These are phyloP conservation scores for Epinephelus fuscoguttatus DNA, from an alignment of 2,113 vertebrate species.

Conservation along the genomic window DNA sequence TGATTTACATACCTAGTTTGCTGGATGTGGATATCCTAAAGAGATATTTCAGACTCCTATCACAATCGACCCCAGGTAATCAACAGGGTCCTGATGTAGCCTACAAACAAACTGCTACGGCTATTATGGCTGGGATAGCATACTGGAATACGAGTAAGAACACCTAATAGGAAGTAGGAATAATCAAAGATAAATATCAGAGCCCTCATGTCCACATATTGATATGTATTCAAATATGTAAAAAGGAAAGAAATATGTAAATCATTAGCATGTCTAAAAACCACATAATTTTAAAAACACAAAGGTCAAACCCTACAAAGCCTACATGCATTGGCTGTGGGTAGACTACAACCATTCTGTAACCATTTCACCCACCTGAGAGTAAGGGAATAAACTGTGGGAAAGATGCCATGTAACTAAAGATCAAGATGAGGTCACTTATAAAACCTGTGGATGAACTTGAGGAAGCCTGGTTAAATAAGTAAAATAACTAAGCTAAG, in stretches of 20 bases:
- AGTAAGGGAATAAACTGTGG: constrained; percentile 71
- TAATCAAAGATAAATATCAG: constrained; percentile 85
- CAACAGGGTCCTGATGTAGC: constrained; percentile 85
- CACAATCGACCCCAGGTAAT: constrained; percentile 87
- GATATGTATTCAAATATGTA: constrained; percentile 54
- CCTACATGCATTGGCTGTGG: constrained; percentile 85
- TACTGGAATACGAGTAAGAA: constrained; percentile 85
- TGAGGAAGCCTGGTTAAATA: constrained; percentile 83
- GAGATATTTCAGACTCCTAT: constrained; percentile 88
- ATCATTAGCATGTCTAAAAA: constrained; percentile 63
- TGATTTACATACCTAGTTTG: constrained; percentile 88
- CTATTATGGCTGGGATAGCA: constrained; percentile 85
- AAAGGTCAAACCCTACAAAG: constrained; percentile 79
- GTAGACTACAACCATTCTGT: constrained; percentile 69
- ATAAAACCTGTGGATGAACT: constrained; percentile 82
- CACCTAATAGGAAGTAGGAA: constrained; percentile 86
- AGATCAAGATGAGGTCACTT: constrained; percentile 58
- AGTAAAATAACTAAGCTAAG: constrained; percentile 85
- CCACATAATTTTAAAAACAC: constrained; percentile 54
- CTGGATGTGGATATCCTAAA: constrained; percentile 87
- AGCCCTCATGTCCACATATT: constrained; percentile 77
- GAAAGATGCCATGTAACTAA: constrained; percentile 76
- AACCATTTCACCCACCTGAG: constrained; percentile 81
- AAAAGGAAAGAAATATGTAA: constrained; percentile 20
- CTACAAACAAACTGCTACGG: constrained; percentile 87